Base-by-base conservation (phyloP, 2,888 invertebrate species). In the Bellardia bayeri region DNA sequence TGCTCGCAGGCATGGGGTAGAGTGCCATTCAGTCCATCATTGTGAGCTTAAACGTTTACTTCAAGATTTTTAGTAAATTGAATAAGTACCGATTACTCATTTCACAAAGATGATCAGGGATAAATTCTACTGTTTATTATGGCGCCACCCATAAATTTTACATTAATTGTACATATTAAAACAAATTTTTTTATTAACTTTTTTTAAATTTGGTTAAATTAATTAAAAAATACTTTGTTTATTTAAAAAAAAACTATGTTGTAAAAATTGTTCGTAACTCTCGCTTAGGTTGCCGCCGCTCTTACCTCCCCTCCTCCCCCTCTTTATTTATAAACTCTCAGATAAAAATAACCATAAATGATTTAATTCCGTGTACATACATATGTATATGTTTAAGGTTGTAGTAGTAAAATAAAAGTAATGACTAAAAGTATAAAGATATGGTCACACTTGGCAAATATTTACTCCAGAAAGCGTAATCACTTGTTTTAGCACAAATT, bases 221-320 rank as follows among this genome's bases (percentile, higher is more conserved):
- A 74, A 74, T 72, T 72, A 30, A 54, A 68, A 54, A 40, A 3
- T 42, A 14, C 13, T 30, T 45, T 58, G 58, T 74, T 74, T 74
- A 58, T 45, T 23, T 45, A 49, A 74, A 42, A n/a, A 63, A 61
- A 4, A 7, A 33, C 37, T 54, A 58, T 64, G 9, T 40, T 64
- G 40, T 64, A 64, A 63, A 75, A 75, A 45, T 11, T 51, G 1
- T 8, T 37, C 23, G 23, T 51, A 76, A 64, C 51, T 64, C 49
- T 76, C 51, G 68, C 45, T 30, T 14, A 56, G 4, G 16, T 11
- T 66, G 42, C 11, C 23, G 8, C 37, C 63, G 7, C 49, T 14
- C 30, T 66, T 16, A n/a, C 14, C 33, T 13, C 13, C 33, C 45
- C 33, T 30, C 14, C 11, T 7, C 8, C 0, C 8, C n/a, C n/a